Evolutionary conservation across 2,888 invertebrate genomes (phyloP).

Genomic region (Strigamia transsilvanica): DNA sequence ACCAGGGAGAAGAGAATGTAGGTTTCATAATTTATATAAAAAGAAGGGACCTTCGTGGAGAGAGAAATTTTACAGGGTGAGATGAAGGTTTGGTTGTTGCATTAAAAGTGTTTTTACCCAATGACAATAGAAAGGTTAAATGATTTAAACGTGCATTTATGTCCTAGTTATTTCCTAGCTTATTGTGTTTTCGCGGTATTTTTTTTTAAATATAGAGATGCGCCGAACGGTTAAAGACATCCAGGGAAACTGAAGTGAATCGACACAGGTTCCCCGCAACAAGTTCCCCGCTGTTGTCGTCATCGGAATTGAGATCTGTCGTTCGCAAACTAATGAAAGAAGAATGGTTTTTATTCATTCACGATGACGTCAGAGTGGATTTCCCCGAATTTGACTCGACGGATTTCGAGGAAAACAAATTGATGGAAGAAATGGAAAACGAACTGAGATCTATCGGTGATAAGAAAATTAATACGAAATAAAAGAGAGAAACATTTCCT

Average conservation of each 20-base stretch:
- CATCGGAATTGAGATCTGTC: background rate
- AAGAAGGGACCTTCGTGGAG: background rate
- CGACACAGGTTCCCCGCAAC: background rate
- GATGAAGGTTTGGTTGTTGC: background rate
- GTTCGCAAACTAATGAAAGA: constrained; percentile 10
- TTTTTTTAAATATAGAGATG: background rate
- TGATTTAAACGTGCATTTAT: no score
- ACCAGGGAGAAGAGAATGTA: background rate
- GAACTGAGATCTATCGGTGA: background rate
- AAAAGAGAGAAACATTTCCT: background rate
- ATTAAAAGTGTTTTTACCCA: background rate
- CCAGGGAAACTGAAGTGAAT: background rate
- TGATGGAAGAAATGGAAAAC: constrained; percentile 11
- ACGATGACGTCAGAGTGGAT: background rate
- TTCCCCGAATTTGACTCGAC: background rate
- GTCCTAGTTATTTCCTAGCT: no score
- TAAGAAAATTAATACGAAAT: background rate
- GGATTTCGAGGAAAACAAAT: background rate
- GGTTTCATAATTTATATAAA: background rate
- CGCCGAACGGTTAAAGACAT: background rate
- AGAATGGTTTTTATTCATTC: background rate
- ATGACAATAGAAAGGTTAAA: background rate
- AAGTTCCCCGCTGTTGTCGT: background rate
- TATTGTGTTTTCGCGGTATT: background rate
- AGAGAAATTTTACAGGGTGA: constrained; percentile 12